These are phyloP conservation scores for Actinernus sp. DNA, from an alignment of 92 coral and sea anemone species.

Conservation along the genomic window DNA sequence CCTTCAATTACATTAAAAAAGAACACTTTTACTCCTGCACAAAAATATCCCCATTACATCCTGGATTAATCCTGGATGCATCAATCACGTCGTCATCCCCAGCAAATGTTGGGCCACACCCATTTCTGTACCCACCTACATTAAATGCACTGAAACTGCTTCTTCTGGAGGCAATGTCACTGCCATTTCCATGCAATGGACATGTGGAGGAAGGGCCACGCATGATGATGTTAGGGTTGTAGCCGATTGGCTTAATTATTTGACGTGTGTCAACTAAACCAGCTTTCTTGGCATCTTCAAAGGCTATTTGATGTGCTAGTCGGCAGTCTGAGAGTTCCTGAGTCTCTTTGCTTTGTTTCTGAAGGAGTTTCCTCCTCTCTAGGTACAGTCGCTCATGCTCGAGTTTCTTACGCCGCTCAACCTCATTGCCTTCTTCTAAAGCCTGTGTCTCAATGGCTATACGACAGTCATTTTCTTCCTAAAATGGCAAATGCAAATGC, in stretches of 20 bases:
- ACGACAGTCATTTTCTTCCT: slow-evolving; percentile 82
- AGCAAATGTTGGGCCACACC: slow-evolving; percentile 65
- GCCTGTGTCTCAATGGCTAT: slow-evolving; percentile 72
- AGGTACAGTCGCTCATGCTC: slow-evolving; percentile 66
- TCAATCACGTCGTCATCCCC: slow-evolving; percentile 74
- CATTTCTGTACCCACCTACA: slow-evolving; percentile 57
- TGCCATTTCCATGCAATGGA: slow-evolving; percentile 52
- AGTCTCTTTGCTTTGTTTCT: slow-evolving; percentile 75
- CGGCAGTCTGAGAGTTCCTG: slow-evolving; percentile 83
- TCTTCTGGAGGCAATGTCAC: slow-evolving; percentile 15
- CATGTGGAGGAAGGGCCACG: slow-evolving; percentile 71
- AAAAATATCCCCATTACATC: neutral
- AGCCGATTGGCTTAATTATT: slow-evolving; percentile 69
- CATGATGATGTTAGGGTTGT: slow-evolving; percentile 71
- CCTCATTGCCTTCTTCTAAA: slow-evolving; percentile 59
- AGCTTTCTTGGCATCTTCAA: slow-evolving; percentile 83
- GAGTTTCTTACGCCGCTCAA: slow-evolving; percentile 29
- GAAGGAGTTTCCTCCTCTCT: slow-evolving; percentile 78
- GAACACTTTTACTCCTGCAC: neutral
- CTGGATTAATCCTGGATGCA: slow-evolving; percentile 37
- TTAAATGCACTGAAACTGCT: slow-evolving; percentile 50
- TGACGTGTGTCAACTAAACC: slow-evolving; percentile 70
- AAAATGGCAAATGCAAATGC: neutral
- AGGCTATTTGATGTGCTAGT: slow-evolving; percentile 85
- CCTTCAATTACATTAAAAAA: no score